Conservation (phyloP, 1,140 invertebrate species). For the Proales similis region DNA sequence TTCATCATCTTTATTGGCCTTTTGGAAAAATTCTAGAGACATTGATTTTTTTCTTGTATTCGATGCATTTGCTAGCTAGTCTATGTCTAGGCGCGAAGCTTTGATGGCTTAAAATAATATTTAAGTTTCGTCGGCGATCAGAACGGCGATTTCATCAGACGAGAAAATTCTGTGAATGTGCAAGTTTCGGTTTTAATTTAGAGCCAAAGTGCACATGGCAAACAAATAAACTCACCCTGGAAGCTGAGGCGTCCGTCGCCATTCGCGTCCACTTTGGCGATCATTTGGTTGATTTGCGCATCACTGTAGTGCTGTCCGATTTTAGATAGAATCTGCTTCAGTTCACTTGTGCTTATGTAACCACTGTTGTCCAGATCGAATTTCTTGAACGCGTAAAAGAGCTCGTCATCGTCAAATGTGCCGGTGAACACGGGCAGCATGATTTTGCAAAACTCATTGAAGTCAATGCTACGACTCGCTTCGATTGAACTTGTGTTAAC, state of each 20-base stretch:
- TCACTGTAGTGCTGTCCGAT: constrained; percentile 31
- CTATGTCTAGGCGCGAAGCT: too few species aligned
- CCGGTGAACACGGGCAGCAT: constrained; percentile 16
- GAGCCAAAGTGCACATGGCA: neutral
- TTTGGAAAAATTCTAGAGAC: too few species aligned
- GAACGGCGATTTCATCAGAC: constrained; percentile 30
- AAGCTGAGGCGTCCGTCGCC: constrained; percentile 19
- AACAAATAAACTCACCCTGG: constrained; percentile 4
- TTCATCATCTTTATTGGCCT: too few species aligned
- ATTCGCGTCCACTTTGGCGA: constrained; percentile 23
- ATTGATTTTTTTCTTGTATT: too few species aligned
- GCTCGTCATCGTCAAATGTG: constrained; percentile 24
- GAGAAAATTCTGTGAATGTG: constrained; percentile 34
- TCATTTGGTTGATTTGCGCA: constrained; percentile 16
- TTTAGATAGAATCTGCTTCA: constrained; percentile 24
- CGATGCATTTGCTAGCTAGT: too few species aligned
- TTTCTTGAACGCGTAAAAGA: constrained; percentile 15
- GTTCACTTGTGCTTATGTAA: constrained; percentile 9
- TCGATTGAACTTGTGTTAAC: neutral
- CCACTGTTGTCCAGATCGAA: constrained; percentile 18
- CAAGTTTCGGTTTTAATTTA: too few species aligned
- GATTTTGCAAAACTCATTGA: constrained; percentile 31
- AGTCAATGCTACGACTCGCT: constrained; percentile 6
- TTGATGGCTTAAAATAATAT: too few species aligned
- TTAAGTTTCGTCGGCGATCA: too few species aligned